phyloP scores from a whole-genome alignment of 2,113 vertebrate genomes.

The Otolemur garnettii region DNA sequence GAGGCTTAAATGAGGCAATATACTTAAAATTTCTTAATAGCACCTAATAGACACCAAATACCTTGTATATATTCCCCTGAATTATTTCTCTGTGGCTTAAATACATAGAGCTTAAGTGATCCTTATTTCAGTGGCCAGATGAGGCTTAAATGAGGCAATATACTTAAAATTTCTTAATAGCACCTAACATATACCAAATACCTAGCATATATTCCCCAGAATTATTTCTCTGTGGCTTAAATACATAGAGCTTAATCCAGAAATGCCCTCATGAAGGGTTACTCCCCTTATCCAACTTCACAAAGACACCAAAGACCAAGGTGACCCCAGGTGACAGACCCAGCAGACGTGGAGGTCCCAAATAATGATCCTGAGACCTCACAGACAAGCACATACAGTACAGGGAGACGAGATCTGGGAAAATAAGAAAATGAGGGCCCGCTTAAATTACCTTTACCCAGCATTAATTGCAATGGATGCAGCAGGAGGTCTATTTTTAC shows the following conservation, averaged over 20 bases:
- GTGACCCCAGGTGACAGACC: conserved; percentile 43
- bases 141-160: conserved; percentile 35
- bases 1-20: conserved; percentile 33
- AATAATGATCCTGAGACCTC: conserved; percentile 29
- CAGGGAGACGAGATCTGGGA: conserved; percentile 82
- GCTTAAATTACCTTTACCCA: conserved; percentile 89
- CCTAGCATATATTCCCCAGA: neutral
- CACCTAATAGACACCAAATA: neutral
- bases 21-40: conserved; percentile 20
- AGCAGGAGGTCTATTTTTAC: conserved; percentile 87
- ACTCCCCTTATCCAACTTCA: neutral
- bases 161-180: conserved; percentile 21
- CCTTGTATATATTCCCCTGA: neutral
- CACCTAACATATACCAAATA: neutral
- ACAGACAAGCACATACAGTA: conserved; percentile 51
- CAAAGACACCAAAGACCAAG: conserved; percentile 54
- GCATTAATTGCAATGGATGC: conserved; percentile 88
- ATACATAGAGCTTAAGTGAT: neutral
- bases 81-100: conserved; percentile 27
- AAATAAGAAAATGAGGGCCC: conserved; percentile 85
- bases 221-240: conserved; percentile 27
- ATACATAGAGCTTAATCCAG: neutral
- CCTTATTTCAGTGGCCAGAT: neutral
- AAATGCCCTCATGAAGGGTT: neutral
- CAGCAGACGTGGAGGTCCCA: neutral